Percentiles rank a stretch among this genome's conserved stretches.
These are phyloP conservation scores for Apantesis nais DNA, from an alignment of 2,888 invertebrate species.

Conservation along the genomic window DNA sequence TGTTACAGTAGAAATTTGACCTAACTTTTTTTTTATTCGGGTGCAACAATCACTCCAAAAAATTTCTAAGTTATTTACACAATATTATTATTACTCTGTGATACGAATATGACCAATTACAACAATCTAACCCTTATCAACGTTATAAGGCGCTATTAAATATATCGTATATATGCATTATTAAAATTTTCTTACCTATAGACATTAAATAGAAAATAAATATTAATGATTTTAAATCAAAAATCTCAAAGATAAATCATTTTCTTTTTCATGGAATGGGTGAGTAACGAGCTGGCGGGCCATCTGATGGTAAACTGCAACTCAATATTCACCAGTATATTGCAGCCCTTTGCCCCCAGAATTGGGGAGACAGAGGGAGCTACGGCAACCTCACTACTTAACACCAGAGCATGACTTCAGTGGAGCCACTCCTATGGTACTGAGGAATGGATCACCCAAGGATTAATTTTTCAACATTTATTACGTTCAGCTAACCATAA, in stretches of 20 bases:
- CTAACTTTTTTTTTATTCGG: slow-evolving; percentile 29
- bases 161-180: not conserved
- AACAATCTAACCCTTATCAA: slow-evolving; percentile 3
- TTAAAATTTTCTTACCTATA: too few relatives aligned
- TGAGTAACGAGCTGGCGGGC: too few relatives aligned
- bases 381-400: too few relatives aligned
- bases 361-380: too few relatives aligned
- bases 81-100: not conserved
- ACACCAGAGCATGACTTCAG: too few relatives aligned
- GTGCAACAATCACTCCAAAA: slow-evolving; percentile 36
- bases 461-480: too few relatives aligned
- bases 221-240: not conserved
- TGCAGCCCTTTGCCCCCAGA: too few relatives aligned
- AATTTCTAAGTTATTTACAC: not conserved
- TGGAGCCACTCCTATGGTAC: too few relatives aligned
- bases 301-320: too few relatives aligned
- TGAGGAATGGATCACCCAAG: too few relatives aligned
- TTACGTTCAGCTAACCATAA: not conserved
- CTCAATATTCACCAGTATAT: too few relatives aligned
- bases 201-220: not conserved
- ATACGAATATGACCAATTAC: not conserved
- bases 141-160: not conserved
- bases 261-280: too few relatives aligned
- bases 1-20: slow-evolving; percentile 18
- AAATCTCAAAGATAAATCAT: not conserved